These are phyloP conservation scores for Calameuta idolon DNA, from an alignment of 2,888 invertebrate species.

Conservation along the genomic window DNA sequence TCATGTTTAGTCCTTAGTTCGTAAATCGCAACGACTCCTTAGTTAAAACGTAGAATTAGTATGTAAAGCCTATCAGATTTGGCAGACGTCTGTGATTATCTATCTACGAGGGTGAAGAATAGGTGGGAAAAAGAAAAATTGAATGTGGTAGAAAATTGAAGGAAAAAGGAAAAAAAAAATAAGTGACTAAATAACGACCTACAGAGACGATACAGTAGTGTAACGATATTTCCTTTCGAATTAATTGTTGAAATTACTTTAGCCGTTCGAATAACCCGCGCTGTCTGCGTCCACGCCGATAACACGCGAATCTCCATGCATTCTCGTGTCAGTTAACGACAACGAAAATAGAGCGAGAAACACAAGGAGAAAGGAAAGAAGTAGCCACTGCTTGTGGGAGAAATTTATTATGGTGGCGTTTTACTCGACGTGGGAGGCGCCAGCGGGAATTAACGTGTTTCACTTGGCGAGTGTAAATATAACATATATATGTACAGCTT, in stretches of 20 bases:
- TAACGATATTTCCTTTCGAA: neutral
- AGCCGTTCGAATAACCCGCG: neutral
- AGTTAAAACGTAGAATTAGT: constrained; percentile 41
- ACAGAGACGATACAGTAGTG: neutral
- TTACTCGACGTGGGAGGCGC: neutral
- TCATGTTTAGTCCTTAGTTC: constrained; percentile 17
- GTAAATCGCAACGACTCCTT: constrained; percentile 24
- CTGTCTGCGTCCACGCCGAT: neutral
- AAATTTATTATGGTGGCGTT: neutral
- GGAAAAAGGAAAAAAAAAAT: constrained; percentile 22
- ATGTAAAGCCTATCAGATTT: constrained; percentile 51
- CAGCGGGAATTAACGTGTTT: neutral
- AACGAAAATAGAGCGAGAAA: neutral
- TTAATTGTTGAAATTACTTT: neutral
- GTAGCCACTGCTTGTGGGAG: neutral
- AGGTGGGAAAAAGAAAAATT: constrained; percentile 23
- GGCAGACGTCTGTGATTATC: constrained; percentile 55
- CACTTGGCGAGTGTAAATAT: neutral
- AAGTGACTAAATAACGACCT: neutral
- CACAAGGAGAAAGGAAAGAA: neutral
- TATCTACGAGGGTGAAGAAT: constrained; percentile 13
- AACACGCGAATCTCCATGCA: neutral
- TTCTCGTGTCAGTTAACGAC: neutral
- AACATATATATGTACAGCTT: neutral
- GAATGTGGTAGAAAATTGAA: constrained; percentile 29